These are phyloP conservation scores for Neogale vison DNA, from an alignment of 2,113 vertebrate species.

Conservation along the genomic window DNA sequence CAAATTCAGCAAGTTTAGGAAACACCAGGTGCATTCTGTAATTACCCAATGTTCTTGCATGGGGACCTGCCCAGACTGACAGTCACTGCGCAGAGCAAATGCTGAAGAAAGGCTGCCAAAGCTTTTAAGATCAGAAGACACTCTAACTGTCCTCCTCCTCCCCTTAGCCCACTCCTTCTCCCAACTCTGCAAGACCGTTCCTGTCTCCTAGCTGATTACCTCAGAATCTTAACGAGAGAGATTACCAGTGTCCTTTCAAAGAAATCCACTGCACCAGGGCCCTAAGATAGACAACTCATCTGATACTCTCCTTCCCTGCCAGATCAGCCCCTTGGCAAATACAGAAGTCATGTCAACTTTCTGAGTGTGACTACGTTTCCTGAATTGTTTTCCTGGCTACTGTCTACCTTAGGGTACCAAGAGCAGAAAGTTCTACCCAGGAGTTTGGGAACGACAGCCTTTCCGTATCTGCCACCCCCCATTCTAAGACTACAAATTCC, in stretches of 20 bases:
- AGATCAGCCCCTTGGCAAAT: background rate
- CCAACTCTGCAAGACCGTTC: background rate
- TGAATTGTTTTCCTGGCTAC: background rate
- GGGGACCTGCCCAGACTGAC: background rate
- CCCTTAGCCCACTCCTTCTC: background rate
- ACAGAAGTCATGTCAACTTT: background rate
- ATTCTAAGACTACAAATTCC: background rate
- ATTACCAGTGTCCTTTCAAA: background rate
- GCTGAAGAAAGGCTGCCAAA: slow-evolving; percentile 14
- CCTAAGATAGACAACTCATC: background rate
- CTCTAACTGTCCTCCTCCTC: background rate
- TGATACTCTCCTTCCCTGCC: background rate
- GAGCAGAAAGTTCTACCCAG: background rate
- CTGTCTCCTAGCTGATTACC: background rate
- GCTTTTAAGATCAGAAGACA: background rate
- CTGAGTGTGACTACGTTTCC: background rate
- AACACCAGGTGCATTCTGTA: background rate
- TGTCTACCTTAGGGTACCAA: background rate
- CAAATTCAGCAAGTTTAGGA: background rate
- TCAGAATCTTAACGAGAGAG: background rate
- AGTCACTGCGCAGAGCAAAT: slow-evolving; percentile 1
- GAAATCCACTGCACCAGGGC: background rate
- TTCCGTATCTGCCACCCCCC: background rate
- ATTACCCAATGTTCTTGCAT: background rate
- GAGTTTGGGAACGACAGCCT: background rate